Conservation (phyloP, 2,888 invertebrate species). For the Celastrina argiolus region DNA sequence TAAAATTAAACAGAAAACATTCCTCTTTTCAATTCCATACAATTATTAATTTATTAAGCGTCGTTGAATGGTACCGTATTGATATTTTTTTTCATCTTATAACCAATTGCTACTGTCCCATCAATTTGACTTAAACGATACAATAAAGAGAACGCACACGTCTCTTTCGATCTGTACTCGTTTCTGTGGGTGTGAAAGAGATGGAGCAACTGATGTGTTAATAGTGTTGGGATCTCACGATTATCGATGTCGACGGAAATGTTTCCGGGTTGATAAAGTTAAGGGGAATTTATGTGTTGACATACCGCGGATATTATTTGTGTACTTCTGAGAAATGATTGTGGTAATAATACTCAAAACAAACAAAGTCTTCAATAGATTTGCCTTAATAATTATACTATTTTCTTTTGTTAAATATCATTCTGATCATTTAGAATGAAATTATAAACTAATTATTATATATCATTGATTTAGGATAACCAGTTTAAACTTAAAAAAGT, state of each 20-base stretch:
- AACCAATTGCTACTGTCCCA: constrained; percentile 34
- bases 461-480: no score
- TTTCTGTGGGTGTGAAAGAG: constrained; percentile 17
- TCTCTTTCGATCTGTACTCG: neutral
- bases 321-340: neutral
- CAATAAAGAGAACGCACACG: constrained; percentile 27
- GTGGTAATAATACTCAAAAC: neutral
- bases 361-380: neutral
- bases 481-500: no score
- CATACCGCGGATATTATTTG: constrained; percentile 7
- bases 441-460: no score
- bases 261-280: constrained; percentile 54
- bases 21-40: neutral
- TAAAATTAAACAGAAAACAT: neutral
- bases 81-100: constrained; percentile 14
- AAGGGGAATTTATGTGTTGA: constrained; percentile 33
- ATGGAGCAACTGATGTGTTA: constrained; percentile 22
- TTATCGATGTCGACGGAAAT: constrained; percentile 65
- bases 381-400: no score
- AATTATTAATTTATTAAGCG: neutral
- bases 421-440: no score
- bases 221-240: constrained; percentile 55
- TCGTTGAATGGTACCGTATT: neutral
- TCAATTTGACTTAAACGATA: constrained; percentile 40
- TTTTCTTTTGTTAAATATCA: no score